Evolutionary conservation across 2,113 vertebrate genomes (phyloP), one percentile per base, ranked within the genome.

Genomic region (Thunnus thynnus): DNA sequence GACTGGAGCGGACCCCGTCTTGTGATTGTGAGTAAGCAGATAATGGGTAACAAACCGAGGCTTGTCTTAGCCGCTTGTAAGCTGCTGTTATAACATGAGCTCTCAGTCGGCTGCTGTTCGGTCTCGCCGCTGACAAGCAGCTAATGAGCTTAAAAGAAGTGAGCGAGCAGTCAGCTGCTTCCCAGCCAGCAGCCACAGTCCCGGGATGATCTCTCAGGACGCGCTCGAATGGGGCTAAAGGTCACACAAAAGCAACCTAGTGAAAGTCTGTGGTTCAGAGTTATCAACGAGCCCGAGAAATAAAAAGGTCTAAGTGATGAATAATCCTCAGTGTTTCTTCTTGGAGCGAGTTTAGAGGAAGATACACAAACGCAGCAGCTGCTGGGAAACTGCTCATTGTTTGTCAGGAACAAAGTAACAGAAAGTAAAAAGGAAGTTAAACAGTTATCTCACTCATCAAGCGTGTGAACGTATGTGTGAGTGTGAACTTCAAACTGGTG

Each of bases 111-210:
- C 71, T 27, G 76, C 1, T 17, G 17, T 2, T 48, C 48, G 4
- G 27, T 30, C 27, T 48, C 22, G 41, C 25, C 47, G 52, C 3
- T 41, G 65, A 81, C 77, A 52, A 58, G 75, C 80, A 68, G 78
- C 60, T 83, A 88, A 81, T 83, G 52, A 73, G 76, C 76, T 90
- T 85, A 82, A 75, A 72, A 18, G 48, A 76, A 69, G 44, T 2
- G 22, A 77, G 74, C 13, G 44, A 68, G 62, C 72, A 22, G 52
- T 54, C 76, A 20, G 75, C 20, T 30, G 54, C 64, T 58, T 25
- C 14, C 57, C 25, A 8, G 16, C 27, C 18, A 58, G 3, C 75
- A 4, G 50, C 14, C 51, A 32, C 18, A 4, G 36, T 14, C 27
- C 50, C 0, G 20, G 2, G n/a, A 3, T 17, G 17, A 76, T 60